Evolutionary conservation across 2,113 vertebrate genomes (phyloP).

Genomic region (Craseonycteris thonglongyai): DNA sequence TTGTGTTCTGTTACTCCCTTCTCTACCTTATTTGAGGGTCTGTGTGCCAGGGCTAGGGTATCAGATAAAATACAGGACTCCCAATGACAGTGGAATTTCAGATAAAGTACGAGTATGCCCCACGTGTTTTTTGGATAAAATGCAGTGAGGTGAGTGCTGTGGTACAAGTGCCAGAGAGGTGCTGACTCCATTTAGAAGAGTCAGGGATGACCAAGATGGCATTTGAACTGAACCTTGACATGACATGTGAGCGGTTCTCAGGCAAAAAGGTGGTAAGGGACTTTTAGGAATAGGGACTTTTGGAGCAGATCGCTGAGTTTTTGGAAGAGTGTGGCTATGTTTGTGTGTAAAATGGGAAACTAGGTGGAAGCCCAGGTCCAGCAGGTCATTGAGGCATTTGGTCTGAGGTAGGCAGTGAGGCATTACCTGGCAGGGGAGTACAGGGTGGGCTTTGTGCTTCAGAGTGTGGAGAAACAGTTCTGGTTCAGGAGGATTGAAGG

Average conservation of each 20-base stretch:
- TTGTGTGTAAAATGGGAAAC: neutral
- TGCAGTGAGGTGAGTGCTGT: neutral
- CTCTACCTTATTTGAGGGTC: neutral
- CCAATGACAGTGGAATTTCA: neutral
- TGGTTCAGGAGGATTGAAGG: neutral
- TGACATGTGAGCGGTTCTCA: neutral
- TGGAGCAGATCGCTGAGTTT: neutral
- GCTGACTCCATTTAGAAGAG: too few species aligned
- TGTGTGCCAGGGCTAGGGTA: neutral
- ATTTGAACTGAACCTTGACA: neutral
- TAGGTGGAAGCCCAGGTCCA: neutral
- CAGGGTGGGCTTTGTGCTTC: neutral
- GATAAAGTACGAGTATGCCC: neutral
- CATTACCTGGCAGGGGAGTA: neutral
- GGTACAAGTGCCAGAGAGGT: neutral
- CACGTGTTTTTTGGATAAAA: neutral
- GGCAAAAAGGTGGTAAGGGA: neutral
- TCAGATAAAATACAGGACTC: neutral
- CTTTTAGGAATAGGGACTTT: neutral
- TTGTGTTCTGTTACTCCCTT: neutral
- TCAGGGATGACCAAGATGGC: neutral
- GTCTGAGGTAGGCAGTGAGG: neutral
- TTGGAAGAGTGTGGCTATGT: neutral
- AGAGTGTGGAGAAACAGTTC: neutral
- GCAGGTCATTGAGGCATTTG: neutral